Conservation (phyloP, 37 sponge, comb jelly and placozoan genomes). For the Diacarnus erythraeanus region DNA sequence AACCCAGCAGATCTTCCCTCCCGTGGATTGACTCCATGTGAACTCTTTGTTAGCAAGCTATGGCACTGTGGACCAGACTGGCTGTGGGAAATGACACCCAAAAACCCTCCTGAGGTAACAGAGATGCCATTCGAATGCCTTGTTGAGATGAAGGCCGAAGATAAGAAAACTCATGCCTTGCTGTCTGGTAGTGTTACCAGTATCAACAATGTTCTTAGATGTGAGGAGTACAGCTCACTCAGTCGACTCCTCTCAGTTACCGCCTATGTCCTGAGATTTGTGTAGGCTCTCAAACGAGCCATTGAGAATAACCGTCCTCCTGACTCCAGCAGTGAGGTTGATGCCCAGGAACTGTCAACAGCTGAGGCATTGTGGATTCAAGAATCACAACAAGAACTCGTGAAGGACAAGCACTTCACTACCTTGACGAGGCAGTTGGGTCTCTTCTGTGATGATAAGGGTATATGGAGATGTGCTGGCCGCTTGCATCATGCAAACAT, state of each 20-base stretch:
- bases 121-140: not conserved
- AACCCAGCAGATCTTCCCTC: not conserved
- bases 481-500: conserved; percentile 15
- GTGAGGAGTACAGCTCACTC: not conserved
- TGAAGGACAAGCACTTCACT: not conserved
- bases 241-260: conserved; percentile 4
- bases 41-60: not conserved
- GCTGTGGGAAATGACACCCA: not conserved
- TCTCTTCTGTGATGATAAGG: conserved; percentile 3
- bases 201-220: not conserved
- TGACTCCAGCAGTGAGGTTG: no score
- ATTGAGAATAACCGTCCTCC: not conserved
- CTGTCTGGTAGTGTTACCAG: not conserved
- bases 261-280: conserved; percentile 6
- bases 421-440: conserved; percentile 4
- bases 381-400: not conserved
- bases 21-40: not conserved
- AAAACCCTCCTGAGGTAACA: not conserved
- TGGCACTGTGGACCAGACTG: not conserved
- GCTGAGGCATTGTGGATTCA: conserved; percentile 21
- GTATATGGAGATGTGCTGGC: conserved; percentile 39
- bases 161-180: not conserved
- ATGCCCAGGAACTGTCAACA: no score
- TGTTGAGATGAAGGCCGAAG: not conserved
- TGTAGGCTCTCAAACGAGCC: not conserved